Conservation (phyloP, 2,797 vertebrate species). For the Pipistrellus pygmaeus region DNA sequence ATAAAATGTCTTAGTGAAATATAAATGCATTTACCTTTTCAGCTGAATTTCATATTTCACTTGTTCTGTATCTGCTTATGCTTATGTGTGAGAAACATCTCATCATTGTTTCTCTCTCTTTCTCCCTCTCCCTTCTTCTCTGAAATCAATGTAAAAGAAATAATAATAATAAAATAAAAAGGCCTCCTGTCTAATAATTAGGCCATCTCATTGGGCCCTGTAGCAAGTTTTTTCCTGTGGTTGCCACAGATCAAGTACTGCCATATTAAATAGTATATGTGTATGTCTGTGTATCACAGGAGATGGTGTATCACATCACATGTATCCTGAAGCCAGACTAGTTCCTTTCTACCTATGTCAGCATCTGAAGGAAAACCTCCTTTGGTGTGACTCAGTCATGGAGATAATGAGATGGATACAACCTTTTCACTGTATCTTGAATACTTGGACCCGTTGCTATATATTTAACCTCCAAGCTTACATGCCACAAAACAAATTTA, state of each 20-base stretch:
- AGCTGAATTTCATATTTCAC: not conserved
- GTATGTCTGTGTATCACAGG: not conserved
- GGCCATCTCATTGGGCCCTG: not conserved
- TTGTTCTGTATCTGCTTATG: not conserved
- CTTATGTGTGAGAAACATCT: slow-evolving; percentile 14
- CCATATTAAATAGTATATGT: not conserved
- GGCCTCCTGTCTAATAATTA: not conserved
- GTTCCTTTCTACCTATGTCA: not conserved
- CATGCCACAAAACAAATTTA: not conserved
- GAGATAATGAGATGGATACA: not conserved
- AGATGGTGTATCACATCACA: not conserved
- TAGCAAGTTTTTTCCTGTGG: not conserved
- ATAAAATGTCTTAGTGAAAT: slow-evolving; percentile 45
- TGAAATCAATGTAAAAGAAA: too few relatives aligned
- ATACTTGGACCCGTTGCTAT: not conserved
- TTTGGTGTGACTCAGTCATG: not conserved
- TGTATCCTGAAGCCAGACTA: not conserved
- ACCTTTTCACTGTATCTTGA: not conserved
- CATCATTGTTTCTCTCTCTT: too few relatives aligned
- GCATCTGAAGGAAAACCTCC: not conserved
- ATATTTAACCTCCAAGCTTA: not conserved
- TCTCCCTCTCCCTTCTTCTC: too few relatives aligned
- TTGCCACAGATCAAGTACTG: not conserved
- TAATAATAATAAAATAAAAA: too few relatives aligned
- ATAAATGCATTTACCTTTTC: not conserved